Evolutionary conservation across 2,113 vertebrate genomes (phyloP), one percentile per base, ranked within the genome.

Genomic region (Ariopsis seemanni): DNA sequence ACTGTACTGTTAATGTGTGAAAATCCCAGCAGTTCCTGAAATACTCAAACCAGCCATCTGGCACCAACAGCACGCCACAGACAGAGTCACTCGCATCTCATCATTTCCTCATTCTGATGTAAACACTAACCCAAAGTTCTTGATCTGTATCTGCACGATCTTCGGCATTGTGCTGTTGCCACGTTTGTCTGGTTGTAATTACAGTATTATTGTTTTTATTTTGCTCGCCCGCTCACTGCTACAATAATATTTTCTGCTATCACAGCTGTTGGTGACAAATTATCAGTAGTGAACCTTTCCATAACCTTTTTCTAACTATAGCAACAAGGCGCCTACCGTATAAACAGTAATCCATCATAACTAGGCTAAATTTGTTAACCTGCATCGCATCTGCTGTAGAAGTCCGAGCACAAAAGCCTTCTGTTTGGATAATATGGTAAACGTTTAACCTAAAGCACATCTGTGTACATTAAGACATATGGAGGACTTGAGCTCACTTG

Each of bases 361-460:
- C 53, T 20, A 58, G 3, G 52, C 20, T 20, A 80, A 34, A 2
- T 53, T 1, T 53, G 25, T 27, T 55, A 27, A 60, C 9, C 0
- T 22, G 60, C 57, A 14, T 42, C 30, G 30, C 79, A 9, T 11
- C 42, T 25, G 27, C 5, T 25, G 48, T 15, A 42, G 30, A 62
- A 62, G 79, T 14, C 75, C 0, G 50, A 7, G 74, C 52, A 78
- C 25, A 7, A 53, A 14, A 22, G 30, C 9, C 30, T 30, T 12
- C 14, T 62, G 57, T 82, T 82, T 82, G 10, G 10, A 58, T 80
- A 42, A 42, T 10, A 42, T 1, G n/a, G 30, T 55, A 50, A 58
- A 85, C 62, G 85, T 84, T 67, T 77, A 52, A 34, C 83, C 48
- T 34, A 86, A 85, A 15, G 42, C 48, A 74, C 65, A n/a, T 84